These are phyloP conservation scores for Erynnis tages DNA, from an alignment of 2,888 invertebrate genomes.

Conservation along the genomic window DNA sequence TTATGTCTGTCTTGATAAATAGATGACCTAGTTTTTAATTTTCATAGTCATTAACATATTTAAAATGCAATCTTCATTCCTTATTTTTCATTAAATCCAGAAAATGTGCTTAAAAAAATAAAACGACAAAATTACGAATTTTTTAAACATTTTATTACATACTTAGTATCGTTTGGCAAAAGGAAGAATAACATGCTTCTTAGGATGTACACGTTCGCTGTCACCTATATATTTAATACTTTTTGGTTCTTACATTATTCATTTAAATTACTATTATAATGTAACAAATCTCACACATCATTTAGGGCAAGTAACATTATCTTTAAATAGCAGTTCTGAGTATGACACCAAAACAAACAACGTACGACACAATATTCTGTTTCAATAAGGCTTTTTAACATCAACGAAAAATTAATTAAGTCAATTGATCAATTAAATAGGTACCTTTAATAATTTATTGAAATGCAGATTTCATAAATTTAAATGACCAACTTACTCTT, in stretches of 20 bases:
- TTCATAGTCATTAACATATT: too few relatives aligned
- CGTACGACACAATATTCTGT: neutral
- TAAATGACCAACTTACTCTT: too few relatives aligned
- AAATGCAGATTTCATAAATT: too few relatives aligned
- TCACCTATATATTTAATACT: conserved; percentile 64
- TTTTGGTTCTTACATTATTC: conserved; percentile 72
- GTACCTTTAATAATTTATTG: too few relatives aligned
- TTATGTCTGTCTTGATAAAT: too few relatives aligned
- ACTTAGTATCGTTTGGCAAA: conserved; percentile 74
- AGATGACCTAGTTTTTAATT: too few relatives aligned
- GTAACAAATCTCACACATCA: conserved; percentile 39
- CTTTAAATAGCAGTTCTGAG: conserved; percentile 20
- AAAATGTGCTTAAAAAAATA: conserved; percentile 17
- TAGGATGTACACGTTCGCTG: conserved; percentile 45
- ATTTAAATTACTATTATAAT: conserved; percentile 40
- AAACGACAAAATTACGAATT: conserved; percentile 33
- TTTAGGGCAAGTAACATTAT: conserved; percentile 36
- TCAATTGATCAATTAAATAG: too few relatives aligned
- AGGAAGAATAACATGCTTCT: conserved; percentile 65
- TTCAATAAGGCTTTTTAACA: too few relatives aligned
- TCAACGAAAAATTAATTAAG: too few relatives aligned
- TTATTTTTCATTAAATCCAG: too few relatives aligned
- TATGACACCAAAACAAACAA: neutral
- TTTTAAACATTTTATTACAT: conserved; percentile 67
- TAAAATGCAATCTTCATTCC: too few relatives aligned